Base-by-base conservation (phyloP, 2,888 invertebrate genomes). In the Calliopum simillimum region DNA sequence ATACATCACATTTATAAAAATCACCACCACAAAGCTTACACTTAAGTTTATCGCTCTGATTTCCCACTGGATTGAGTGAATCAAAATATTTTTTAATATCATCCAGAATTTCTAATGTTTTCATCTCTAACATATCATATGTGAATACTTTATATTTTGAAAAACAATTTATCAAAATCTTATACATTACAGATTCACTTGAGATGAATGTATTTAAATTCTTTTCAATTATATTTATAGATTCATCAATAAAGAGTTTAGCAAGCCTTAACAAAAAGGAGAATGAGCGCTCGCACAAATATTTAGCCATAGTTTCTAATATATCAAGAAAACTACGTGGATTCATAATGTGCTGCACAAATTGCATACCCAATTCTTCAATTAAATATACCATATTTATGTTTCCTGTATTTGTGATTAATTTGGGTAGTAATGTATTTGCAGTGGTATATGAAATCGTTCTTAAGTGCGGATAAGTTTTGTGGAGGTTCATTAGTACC, bases 171-270 rank as follows among this genome's bases (percentile, higher is more conserved):
- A 76, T 76, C 41, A 81, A 68, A n/a, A 82, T 78, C 68, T 78
- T 79, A 65, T 76, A 82, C 14, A 82, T 73, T 3, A 82, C 76
- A 19, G 77, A 74, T 43, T 82, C 82, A 0, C 83, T 82, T 3
- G 83, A 76, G 0, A 82, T 71, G 49, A 80, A 81, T 2, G 80
- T 79, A 2, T 76, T 75, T 1, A 82, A 49, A 0, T 11, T 59
- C 16, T 65, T 74, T 69, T 81, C 80, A 47, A 79, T 81, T 13
- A 25, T 23, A n/a, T 80, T 79, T 14, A 76, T 73, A 4, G 68
- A 69, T n/a, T 76, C 74, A 11, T 82, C 80, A 14, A 82, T 70
- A 75, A 83, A 81, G 0, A 14, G 66, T 13, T 79, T 77, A 0
- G 83, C 75, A 43, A 81, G 66, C 41, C 79, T 71, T 68, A 83